Evolutionary conservation across 2,888 invertebrate species (phyloP).

Genomic region (Brenthis ino): DNA sequence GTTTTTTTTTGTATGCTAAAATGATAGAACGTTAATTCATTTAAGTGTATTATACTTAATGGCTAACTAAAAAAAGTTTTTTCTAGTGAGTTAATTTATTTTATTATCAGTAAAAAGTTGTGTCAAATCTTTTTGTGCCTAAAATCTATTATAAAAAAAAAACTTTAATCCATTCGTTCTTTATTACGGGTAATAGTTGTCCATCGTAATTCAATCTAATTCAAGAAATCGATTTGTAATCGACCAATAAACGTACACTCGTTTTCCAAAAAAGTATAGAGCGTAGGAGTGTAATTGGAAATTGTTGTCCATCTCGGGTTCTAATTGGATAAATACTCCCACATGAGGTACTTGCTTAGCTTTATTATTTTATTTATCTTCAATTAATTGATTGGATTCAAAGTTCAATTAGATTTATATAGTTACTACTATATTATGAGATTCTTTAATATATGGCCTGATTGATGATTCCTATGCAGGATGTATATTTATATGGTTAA

Average conservation of each 20-base stretch:
- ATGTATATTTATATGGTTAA: too few relatives aligned
- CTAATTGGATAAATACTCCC: conserved; percentile 21
- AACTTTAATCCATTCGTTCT: neutral
- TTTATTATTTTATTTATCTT: neutral
- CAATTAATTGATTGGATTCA: neutral
- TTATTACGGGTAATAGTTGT: neutral
- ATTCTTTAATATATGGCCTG: too few relatives aligned
- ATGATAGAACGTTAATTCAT: too few relatives aligned
- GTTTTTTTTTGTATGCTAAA: too few relatives aligned
- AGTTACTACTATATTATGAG: too few relatives aligned
- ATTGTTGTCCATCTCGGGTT: conserved; percentile 9
- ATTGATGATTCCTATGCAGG: too few relatives aligned
- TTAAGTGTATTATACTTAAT: too few relatives aligned
- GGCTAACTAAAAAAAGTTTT: too few relatives aligned
- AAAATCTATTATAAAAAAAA: neutral
- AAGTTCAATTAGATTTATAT: too few relatives aligned
- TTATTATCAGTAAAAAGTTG: too few relatives aligned
- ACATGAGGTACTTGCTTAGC: neutral
- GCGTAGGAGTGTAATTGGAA: conserved; percentile 9
- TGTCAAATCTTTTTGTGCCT: too few relatives aligned
- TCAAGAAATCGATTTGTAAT: conserved; percentile 15
- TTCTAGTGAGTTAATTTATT: too few relatives aligned
- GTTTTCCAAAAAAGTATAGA: conserved; percentile 12
- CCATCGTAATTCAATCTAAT: conserved; percentile 2
- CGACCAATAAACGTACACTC: conserved; percentile 6